Base-by-base conservation (phyloP, 2,888 invertebrate species). In the Itoplectis maculator region DNA sequence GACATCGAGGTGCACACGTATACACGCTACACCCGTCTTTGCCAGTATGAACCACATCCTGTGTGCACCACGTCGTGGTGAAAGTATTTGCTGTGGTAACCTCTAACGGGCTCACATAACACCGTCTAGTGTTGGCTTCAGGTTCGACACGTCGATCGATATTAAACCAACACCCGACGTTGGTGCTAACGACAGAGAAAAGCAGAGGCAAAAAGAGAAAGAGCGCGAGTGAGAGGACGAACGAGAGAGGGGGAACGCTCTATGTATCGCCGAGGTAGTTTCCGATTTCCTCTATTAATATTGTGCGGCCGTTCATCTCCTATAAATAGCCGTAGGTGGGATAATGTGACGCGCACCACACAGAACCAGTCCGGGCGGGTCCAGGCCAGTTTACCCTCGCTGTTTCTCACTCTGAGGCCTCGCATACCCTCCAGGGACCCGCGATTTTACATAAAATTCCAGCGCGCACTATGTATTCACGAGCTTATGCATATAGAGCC, bases 281-380 rank as follows among this genome's bases (percentile, higher is more conserved):
- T 73, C 56, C 75, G 45, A 84, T 87, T 86, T 86, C 83, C 86
- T 84, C 85, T 86, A 85, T 88, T 87, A 88, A 89, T 89, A 86
- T 87, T 88, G 87, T 73, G 75, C 78, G 65, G 78, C 59, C 85
- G 84, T 86, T 87, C 80, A 85, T 87, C 86, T 79, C 83, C 85
- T 85, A 86, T 88, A 88, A 89, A 88, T 89, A 87, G 85, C 70
- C 70, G 63, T 5, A 56, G 66, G 47, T 63, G 77, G 81, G 85
- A 84, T 87, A 88, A 84, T 83, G 82, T 83, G 82, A 18, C 40
- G 40, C 13, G 63, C 63, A 20, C 40, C 66, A 40, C n/a, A 61
- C 29, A 68, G 35, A 66, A 15, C 20, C 15, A 20, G 37, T 42
- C 54, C 65, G 66, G 18, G 65, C 37, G 23, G 42, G 15, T 13